A percentile compares a stretch with the other conserved stretches of the same genome.
These are phyloP conservation scores for Venusia cambrica DNA, from an alignment of 2,888 invertebrate genomes.

Conservation along the genomic window DNA sequence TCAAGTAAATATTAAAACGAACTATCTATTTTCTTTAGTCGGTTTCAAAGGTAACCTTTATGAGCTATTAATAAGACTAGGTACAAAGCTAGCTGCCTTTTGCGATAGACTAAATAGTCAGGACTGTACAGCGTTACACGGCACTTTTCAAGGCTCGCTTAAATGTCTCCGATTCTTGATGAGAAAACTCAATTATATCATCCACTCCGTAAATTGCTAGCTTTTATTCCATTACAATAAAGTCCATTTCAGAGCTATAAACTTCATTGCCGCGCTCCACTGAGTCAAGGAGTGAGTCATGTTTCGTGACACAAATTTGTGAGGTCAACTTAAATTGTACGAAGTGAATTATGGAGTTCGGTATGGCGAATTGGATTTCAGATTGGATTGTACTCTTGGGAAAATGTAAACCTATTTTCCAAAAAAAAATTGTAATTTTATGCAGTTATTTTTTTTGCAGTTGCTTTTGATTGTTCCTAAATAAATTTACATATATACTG, in stretches of 20 bases:
- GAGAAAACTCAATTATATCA: conserved; percentile 37
- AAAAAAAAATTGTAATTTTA: too few relatives aligned
- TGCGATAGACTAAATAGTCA: too few relatives aligned
- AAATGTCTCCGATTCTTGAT: conserved; percentile 31
- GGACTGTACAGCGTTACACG: conserved; percentile 18
- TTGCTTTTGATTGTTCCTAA: too few relatives aligned
- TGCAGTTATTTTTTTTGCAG: too few relatives aligned
- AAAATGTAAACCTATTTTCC: conserved; percentile 22
- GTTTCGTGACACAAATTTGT: conserved; percentile 43
- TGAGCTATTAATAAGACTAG: too few relatives aligned
- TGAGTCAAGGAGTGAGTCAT: conserved; percentile 37
- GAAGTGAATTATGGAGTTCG: conserved; percentile 37
- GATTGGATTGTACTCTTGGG: conserved; percentile 20
- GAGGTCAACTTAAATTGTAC: conserved; percentile 43
- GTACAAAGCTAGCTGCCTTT: too few relatives aligned
- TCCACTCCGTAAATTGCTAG: conserved; percentile 28
- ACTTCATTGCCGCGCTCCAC: conserved; percentile 36
- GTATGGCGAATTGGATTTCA: conserved; percentile 32
- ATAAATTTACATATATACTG: too few relatives aligned
- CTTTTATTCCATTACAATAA: conserved; percentile 36
- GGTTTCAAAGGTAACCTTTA: too few relatives aligned
- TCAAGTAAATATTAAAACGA: too few relatives aligned
- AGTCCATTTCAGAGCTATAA: conserved; percentile 37
- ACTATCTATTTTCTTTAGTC: too few relatives aligned
- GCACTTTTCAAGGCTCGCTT: conserved; percentile 22